A percentile compares a stretch with the other conserved stretches of the same genome.
phyloP scores from a whole-genome alignment of 2,888 invertebrate species.

The Caenorhabditis zanzibari region DNA sequence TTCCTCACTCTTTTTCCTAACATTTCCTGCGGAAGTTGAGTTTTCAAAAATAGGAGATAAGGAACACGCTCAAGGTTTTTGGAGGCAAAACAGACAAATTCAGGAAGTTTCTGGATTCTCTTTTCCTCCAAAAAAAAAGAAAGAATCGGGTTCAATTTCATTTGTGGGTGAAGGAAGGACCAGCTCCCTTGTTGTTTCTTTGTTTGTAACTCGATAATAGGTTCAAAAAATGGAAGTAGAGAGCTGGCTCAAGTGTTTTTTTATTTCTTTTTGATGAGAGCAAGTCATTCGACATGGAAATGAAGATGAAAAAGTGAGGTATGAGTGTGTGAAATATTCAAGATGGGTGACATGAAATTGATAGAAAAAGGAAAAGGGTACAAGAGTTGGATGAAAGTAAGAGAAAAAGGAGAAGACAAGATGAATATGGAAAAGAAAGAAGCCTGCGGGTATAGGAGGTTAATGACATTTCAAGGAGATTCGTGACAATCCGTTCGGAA shows the following conservation, averaged over 20 bases:
- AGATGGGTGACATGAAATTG: conserved; percentile 38
- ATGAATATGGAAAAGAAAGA: conserved; percentile 25
- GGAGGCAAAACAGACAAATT: not conserved
- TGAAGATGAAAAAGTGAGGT: conserved; percentile 36
- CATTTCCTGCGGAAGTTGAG: conserved; percentile 29
- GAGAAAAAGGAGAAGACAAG: conserved; percentile 9
- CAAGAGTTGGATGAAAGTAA: not conserved
- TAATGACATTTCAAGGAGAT: conserved; percentile 43
- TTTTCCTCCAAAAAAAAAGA: conserved; percentile 3
- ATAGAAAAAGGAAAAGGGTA: conserved; percentile 18
- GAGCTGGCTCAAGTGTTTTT: conserved; percentile 43
- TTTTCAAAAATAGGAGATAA: conserved; percentile 29
- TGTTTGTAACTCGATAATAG: conserved; percentile 56
- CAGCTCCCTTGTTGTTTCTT: not conserved
- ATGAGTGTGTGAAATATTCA: conserved; percentile 50
- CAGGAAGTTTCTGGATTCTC: conserved; percentile 6
- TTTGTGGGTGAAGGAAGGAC: not conserved
- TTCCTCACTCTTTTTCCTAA: not conserved
- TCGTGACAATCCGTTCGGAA: conserved; percentile 11
- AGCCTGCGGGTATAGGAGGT: conserved; percentile 47
- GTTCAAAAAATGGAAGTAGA: conserved; percentile 20
- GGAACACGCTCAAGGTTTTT: conserved; percentile 4
- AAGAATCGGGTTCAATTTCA: conserved; percentile 44
- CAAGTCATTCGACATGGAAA: conserved; percentile 18
- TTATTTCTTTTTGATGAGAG: conserved; percentile 19